Evolutionary conservation across 1,140 invertebrate species (phyloP).

Genomic region (Ceratina calcarata): DNA sequence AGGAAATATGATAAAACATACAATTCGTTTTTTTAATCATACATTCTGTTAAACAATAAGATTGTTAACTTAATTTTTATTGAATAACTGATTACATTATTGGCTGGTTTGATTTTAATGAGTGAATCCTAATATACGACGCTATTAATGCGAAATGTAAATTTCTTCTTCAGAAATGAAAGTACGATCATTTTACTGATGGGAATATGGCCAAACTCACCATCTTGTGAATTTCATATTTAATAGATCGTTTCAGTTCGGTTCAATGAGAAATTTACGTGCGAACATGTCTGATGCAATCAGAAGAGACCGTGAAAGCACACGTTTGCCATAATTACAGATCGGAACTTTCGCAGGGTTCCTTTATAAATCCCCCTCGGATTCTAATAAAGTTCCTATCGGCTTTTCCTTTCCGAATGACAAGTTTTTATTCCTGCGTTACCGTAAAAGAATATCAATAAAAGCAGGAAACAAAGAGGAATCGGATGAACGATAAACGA

Average conservation of each 20-base stretch:
- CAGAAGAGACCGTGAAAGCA: neutral
- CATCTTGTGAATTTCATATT: neutral
- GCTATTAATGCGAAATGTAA: too few relatives aligned
- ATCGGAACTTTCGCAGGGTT: neutral
- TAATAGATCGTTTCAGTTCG: neutral
- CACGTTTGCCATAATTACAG: constrained; percentile 27
- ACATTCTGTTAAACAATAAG: too few relatives aligned
- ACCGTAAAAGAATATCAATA: neutral
- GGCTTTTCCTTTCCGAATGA: neutral
- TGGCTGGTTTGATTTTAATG: too few relatives aligned
- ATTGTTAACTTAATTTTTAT: too few relatives aligned
- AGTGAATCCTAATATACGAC: too few relatives aligned
- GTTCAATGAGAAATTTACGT: neutral
- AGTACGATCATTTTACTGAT: too few relatives aligned
- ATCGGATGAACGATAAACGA: too few relatives aligned
- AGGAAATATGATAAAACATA: too few relatives aligned
- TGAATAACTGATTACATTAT: too few relatives aligned
- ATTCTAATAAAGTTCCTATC: neutral
- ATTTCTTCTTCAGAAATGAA: too few relatives aligned
- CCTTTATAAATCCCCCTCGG: neutral
- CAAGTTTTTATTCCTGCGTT: constrained; percentile 17
- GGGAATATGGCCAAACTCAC: neutral
- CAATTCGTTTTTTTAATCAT: too few relatives aligned
- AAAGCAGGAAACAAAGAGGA: neutral
- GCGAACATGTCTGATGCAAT: constrained; percentile 4